Evolutionary conservation across 2,888 invertebrate species (phyloP).

Genomic region (Coelopa pilipes): DNA sequence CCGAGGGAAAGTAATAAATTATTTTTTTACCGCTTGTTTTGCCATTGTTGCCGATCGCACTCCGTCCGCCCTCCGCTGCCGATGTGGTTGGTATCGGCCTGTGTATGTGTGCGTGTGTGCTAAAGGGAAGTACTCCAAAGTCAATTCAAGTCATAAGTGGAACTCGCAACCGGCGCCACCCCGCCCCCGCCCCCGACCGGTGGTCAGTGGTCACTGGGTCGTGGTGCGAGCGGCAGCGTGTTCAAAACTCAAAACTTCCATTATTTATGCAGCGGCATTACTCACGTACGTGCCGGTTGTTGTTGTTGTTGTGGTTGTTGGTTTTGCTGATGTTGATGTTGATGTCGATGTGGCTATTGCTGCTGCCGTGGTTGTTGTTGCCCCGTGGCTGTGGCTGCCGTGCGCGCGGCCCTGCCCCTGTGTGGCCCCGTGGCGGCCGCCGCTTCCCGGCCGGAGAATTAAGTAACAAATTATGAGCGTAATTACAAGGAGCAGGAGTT

Average conservation of each 20-base stretch:
- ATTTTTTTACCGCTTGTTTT: conserved; percentile 37
- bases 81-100: conserved; percentile 17
- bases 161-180: no score
- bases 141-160: no score
- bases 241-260: not conserved
- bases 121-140: not conserved
- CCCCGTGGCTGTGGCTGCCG: no score
- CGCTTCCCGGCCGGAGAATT: conserved; percentile 22
- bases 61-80: not conserved
- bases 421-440: not conserved
- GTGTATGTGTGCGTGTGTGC: not conserved
- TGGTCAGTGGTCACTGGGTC: not conserved
- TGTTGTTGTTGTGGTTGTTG: conserved; percentile 19
- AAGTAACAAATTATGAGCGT: conserved; percentile 43
- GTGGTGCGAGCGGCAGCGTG: no score
- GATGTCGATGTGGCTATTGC: conserved; percentile 20
- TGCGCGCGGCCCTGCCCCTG: no score
- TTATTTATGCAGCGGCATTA: conserved; percentile 38
- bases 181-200: not conserved
- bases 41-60: conserved; percentile 9
- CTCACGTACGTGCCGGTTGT: conserved; percentile 15
- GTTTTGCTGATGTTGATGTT: conserved; percentile 26
- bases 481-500: conserved; percentile 35
- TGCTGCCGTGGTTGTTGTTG: conserved; percentile 27
- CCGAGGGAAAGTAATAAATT: conserved; percentile 39